These are phyloP conservation scores for Drosophila emarginata DNA, from an alignment of 2,888 invertebrate genomes.

Conservation along the genomic window DNA sequence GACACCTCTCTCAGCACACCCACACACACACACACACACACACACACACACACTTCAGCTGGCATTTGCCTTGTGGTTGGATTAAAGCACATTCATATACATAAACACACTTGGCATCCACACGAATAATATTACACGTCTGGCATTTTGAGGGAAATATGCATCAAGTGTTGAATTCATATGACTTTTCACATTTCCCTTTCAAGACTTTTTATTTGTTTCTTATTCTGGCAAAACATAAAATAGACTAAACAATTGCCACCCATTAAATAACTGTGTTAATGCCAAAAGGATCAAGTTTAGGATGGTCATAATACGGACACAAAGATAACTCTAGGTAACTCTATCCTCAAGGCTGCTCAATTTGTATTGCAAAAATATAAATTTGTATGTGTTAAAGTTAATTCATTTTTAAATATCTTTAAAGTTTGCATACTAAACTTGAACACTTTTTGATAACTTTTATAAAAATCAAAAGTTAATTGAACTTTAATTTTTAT, in stretches of 20 bases:
- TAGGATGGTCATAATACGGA: too few species aligned
- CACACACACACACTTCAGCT: slow-evolving; percentile 21
- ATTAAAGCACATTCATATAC: slow-evolving; percentile 40
- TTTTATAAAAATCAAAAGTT: too few species aligned
- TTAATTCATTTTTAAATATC: too few species aligned
- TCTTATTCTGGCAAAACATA: slow-evolving; percentile 2
- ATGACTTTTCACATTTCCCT: slow-evolving; percentile 35
- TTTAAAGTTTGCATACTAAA: too few species aligned
- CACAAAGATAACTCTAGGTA: too few species aligned
- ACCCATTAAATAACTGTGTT: neutral
- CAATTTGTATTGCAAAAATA: too few species aligned
- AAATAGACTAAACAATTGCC: neutral
- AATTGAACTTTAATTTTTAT: too few species aligned
- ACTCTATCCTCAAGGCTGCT: too few species aligned
- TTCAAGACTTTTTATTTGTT: slow-evolving; percentile 43
- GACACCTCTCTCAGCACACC: slow-evolving; percentile 12
- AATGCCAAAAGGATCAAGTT: neutral
- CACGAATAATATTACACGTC: neutral
- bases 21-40: slow-evolving; percentile 1
- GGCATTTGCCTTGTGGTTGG: slow-evolving; percentile 46
- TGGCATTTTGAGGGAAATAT: slow-evolving; percentile 34
- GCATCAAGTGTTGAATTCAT: slow-evolving; percentile 48
- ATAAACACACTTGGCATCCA: slow-evolving; percentile 4
- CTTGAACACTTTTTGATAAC: too few species aligned
- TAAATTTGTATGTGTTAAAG: too few species aligned